Evolutionary conservation across 2,888 invertebrate genomes (phyloP).

Genomic region (Artemia sp.): DNA sequence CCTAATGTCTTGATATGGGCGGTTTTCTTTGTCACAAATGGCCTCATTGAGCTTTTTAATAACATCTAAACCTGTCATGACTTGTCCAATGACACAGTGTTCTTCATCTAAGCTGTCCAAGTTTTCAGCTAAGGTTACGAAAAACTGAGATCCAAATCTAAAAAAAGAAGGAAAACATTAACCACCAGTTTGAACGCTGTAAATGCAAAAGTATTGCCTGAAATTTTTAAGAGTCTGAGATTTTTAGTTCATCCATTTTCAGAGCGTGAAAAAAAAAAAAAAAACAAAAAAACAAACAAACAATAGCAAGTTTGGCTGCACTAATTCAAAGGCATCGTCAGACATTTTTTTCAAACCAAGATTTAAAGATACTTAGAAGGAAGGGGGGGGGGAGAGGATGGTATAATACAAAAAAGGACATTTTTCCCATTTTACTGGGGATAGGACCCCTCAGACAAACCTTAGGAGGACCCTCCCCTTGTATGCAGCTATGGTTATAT

Average conservation of each 20-base stretch:
- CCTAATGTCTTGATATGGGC: conserved; percentile 79
- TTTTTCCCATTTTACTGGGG: too few species aligned
- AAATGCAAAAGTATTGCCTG: neutral
- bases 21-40: conserved; percentile 70
- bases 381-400: too few species aligned
- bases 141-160: conserved; percentile 75
- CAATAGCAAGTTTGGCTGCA: too few species aligned
- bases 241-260: too few species aligned
- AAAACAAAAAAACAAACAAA: neutral
- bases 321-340: too few species aligned
- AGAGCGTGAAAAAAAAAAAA: neutral
- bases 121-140: conserved; percentile 73
- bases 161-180: neutral
- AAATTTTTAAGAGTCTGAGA: neutral
- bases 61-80: conserved; percentile 71
- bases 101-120: conserved; percentile 71
- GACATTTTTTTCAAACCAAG: too few species aligned
- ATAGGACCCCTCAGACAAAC: too few species aligned
- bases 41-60: conserved; percentile 78
- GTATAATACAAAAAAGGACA: too few species aligned
- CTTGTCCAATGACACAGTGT: conserved; percentile 90
- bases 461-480: too few species aligned
- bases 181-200: too few species aligned
- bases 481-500: too few species aligned
- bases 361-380: too few species aligned